Conservation (phyloP, 2,888 invertebrate genomes). For the Chalcosyrphus nemorum region DNA sequence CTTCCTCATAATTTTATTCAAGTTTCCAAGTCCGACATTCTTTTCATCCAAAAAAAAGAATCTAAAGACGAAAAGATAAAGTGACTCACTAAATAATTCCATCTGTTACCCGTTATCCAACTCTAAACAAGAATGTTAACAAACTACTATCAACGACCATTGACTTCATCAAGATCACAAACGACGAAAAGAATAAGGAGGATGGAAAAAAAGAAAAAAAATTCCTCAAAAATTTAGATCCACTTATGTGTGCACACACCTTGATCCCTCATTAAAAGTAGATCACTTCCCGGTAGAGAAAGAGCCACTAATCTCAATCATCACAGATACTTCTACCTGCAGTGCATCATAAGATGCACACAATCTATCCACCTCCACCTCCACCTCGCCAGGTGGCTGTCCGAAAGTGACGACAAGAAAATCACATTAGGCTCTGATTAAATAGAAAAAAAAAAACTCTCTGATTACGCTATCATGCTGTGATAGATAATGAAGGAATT, state of each 20-base stretch:
- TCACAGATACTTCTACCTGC: slow-evolving; percentile 32
- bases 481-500: slow-evolving; percentile 69
- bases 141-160: slow-evolving; percentile 32
- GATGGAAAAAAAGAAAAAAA: too few relatives aligned
- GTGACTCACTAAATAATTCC: slow-evolving; percentile 6
- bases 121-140: slow-evolving; percentile 49
- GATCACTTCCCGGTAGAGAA: slow-evolving; percentile 56
- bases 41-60: not conserved
- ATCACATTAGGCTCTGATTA: slow-evolving; percentile 72
- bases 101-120: slow-evolving; percentile 40
- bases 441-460: slow-evolving; percentile 43
- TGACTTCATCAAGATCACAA: slow-evolving; percentile 26
- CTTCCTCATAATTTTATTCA: too few relatives aligned
- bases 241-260: slow-evolving; percentile 41
- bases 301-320: slow-evolving; percentile 54
- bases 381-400: slow-evolving; percentile 36
- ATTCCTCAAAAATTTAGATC: slow-evolving; percentile 21
- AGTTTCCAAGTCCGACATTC: not conserved
- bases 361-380: not conserved
- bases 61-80: not conserved
- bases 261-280: slow-evolving; percentile 67
- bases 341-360: slow-evolving; percentile 9
- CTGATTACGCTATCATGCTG: slow-evolving; percentile 72
- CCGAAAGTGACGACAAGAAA: slow-evolving; percentile 70
- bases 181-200: too few relatives aligned